phyloP scores from a whole-genome alignment of 2,888 invertebrate species.

The Pachycephus smyrnensis region DNA sequence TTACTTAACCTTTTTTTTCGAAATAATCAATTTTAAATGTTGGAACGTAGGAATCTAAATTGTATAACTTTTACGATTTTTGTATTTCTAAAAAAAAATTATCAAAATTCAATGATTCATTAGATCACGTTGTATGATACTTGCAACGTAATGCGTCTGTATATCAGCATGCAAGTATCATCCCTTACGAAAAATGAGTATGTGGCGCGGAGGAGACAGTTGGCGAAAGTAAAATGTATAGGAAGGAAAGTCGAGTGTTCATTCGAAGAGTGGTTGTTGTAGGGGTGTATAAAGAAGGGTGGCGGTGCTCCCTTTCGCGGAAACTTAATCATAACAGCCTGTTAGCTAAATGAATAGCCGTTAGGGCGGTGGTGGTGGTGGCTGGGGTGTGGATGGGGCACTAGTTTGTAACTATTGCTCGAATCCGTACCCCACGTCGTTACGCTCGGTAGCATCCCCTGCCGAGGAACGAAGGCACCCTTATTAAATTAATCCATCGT shows the following conservation, averaged over 20 bases:
- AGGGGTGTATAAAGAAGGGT: constrained; percentile 25
- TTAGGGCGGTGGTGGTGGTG: constrained; percentile 42
- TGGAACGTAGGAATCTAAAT: not conserved
- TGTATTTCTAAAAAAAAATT: not conserved
- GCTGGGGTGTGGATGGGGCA: constrained; percentile 35
- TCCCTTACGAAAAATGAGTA: not conserved
- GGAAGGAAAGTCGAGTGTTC: constrained; percentile 28
- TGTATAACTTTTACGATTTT: not conserved
- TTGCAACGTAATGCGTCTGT: too few species aligned
- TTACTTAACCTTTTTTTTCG: not conserved
- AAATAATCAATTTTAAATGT: too few species aligned
- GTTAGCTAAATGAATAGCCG: constrained; percentile 59
- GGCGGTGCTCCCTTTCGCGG: constrained; percentile 27
- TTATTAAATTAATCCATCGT: constrained; percentile 63
- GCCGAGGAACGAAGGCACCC: constrained; percentile 2
- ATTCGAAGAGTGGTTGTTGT: not conserved
- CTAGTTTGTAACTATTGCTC: constrained; percentile 49
- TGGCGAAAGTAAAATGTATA: constrained; percentile 16
- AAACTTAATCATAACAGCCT: constrained; percentile 63
- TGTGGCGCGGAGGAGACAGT: not conserved
- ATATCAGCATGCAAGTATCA: not conserved
- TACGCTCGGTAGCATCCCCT: constrained; percentile 17
- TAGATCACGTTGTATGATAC: not conserved
- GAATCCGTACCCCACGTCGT: constrained; percentile 41
- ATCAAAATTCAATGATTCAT: not conserved